Evolutionary conservation across 35 echinoderm and acorn worm species (phyloP).

Genomic region (Lytechinus variegatus): DNA sequence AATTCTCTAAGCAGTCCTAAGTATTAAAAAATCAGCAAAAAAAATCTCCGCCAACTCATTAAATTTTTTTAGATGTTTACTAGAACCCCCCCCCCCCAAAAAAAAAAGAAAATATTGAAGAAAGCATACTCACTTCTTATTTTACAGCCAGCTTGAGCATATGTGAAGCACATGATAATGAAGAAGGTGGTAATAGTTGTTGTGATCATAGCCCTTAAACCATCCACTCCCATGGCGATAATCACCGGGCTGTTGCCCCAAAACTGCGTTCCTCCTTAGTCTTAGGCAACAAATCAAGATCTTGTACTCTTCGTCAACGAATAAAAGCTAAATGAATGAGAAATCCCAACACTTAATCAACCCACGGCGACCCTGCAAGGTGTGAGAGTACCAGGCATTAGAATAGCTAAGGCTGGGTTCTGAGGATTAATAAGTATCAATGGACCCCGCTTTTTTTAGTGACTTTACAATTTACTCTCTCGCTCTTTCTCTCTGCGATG

Average conservation of each 20-base stretch:
- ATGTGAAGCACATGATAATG: not conserved
- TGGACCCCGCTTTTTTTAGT: not conserved
- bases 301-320: not conserved
- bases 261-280: not conserved
- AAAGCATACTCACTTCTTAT: conserved; percentile 21
- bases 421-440: not conserved
- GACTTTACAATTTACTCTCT: not conserved
- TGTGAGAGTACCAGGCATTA: not conserved
- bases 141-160: conserved; percentile 17
- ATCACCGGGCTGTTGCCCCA: not conserved
- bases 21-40: no score
- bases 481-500: not conserved
- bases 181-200: not conserved
- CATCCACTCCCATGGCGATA: conserved; percentile 33
- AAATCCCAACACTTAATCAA: conserved; percentile 3
- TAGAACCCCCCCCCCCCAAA: not conserved
- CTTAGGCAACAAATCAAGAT: not conserved
- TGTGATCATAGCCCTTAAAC: conserved; percentile 16
- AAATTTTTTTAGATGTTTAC: no score
- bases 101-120: not conserved
- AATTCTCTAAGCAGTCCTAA: no score
- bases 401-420: not conserved
- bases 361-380: not conserved
- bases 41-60: no score
- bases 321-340: not conserved